Evolutionary conservation across 2,888 invertebrate genomes (phyloP), one percentile per base, ranked within the genome.

Genomic region (Cetonia aurata): DNA sequence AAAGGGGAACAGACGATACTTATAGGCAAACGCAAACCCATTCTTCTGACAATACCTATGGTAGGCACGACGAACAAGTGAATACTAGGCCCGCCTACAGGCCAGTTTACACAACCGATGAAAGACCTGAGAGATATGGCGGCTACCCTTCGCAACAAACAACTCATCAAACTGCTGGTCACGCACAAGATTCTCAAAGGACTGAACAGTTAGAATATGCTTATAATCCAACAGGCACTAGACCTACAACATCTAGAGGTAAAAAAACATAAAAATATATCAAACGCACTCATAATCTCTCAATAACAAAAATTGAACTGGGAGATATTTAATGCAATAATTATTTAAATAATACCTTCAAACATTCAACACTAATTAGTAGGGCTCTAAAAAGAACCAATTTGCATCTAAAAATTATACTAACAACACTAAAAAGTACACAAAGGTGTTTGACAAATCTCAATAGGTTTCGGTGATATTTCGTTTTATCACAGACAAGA

Each of bases 121-220:
- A 55, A 12, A 15, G 55, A 10, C 55, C 67, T 4, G 31, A 46
- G 9, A 25, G 55, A 31, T 67, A 67, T 15, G 67, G 55, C 6
- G 31, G 44, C 9, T 67, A 67, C 19, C 65, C 48, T 50, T 50
- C 65, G 13, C 52, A 52, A 52, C 52, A 15, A 0, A 9, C 9
- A 52, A 15, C 13, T 15, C 42, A 59, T 1, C 42, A 13, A 17
- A 42, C 33, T 4, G 13, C 6, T 17, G 19, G 25, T 19, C 59
- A 59, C n/a, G 17, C 8, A 12, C 59, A 59, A 17, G 59, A 44
- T 19, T 15, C 10, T 19, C 59, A 59, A 19, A 59, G 59, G 12
- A 25, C n/a, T 4, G 59, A 59, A 12, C 59, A 59, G 13, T 44
- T 59, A 6, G 59, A 59, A 25, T 46, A 48, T 33, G 62, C 46